These are phyloP conservation scores for Heliconius cydno DNA, from an alignment of 2,888 invertebrate species.

Conservation along the genomic window DNA sequence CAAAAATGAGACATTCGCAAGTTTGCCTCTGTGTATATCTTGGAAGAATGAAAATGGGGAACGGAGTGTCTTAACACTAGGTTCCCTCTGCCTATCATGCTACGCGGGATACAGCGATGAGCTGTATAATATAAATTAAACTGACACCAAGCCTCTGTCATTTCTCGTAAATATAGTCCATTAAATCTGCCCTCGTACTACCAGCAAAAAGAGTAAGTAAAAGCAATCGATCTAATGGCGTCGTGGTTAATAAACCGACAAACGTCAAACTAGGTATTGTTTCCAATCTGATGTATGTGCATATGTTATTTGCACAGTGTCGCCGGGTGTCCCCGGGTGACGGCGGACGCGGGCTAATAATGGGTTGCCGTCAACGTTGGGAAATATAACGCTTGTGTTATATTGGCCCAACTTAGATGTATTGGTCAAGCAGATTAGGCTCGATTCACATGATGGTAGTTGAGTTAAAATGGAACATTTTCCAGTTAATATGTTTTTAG, in stretches of 20 bases:
- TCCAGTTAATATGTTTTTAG: no score
- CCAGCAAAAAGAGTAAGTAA: conserved; percentile 36
- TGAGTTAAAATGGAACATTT: no score
- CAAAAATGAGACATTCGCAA: background rate
- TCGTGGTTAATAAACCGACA: conserved; percentile 44
- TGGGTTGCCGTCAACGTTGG: conserved; percentile 37
- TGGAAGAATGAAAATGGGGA: background rate
- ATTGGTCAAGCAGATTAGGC: background rate
- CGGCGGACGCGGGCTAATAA: conserved; percentile 43
- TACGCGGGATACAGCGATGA: no score
- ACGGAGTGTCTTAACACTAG: no score
- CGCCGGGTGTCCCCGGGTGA: conserved; percentile 42
- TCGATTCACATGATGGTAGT: background rate
- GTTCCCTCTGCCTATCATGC: no score
- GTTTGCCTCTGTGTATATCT: background rate
- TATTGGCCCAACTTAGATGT: background rate
- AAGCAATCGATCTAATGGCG: conserved; percentile 40
- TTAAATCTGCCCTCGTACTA: conserved; percentile 29
- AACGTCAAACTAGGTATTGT: conserved; percentile 46
- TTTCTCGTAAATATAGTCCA: background rate
- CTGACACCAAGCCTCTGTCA: background rate
- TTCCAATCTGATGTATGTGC: conserved; percentile 44
- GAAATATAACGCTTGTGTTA: conserved; percentile 19
- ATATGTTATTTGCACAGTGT: conserved; percentile 41
- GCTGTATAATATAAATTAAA: background rate